Percentiles rank a stretch among this genome's conserved stretches.
Conservation (phyloP, 2,113 vertebrate genomes). For the Pachyramphus minor region DNA sequence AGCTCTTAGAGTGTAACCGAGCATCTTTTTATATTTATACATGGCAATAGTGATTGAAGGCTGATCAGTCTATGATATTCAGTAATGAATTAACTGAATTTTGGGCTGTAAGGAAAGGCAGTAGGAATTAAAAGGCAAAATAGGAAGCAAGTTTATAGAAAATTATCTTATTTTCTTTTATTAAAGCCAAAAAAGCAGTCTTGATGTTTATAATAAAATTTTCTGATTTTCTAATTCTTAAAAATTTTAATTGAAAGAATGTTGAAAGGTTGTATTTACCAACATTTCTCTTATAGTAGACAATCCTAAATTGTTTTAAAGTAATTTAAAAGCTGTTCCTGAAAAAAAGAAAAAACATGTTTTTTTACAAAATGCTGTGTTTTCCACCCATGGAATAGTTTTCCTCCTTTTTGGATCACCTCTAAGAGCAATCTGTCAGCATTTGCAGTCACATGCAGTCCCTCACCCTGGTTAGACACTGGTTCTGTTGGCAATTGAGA, state of each 20-base stretch:
- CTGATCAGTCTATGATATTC: neutral
- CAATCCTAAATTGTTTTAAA: neutral
- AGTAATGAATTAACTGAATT: neutral
- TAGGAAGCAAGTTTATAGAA: neutral
- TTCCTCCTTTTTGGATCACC: neutral
- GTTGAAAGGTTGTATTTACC: neutral
- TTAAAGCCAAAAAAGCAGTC: fast-evolving
- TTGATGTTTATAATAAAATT: too few species aligned
- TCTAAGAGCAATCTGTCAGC: neutral
- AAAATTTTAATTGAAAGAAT: neutral
- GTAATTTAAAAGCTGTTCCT: fast-evolving
- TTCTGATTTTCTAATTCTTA: neutral
- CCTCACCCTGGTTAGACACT: neutral
- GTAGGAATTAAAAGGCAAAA: neutral
- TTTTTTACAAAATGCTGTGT: neutral
- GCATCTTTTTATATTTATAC: neutral
- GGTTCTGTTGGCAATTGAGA: neutral
- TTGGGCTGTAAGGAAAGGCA: neutral
- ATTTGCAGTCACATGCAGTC: fast-evolving
- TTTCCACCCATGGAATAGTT: neutral
- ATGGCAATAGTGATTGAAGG: neutral
- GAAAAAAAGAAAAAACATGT: neutral
- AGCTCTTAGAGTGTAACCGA: neutral
- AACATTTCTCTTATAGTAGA: neutral
- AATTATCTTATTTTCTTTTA: neutral